Evolutionary conservation across 2,888 invertebrate species (phyloP).

Genomic region (Phoronis australis): DNA sequence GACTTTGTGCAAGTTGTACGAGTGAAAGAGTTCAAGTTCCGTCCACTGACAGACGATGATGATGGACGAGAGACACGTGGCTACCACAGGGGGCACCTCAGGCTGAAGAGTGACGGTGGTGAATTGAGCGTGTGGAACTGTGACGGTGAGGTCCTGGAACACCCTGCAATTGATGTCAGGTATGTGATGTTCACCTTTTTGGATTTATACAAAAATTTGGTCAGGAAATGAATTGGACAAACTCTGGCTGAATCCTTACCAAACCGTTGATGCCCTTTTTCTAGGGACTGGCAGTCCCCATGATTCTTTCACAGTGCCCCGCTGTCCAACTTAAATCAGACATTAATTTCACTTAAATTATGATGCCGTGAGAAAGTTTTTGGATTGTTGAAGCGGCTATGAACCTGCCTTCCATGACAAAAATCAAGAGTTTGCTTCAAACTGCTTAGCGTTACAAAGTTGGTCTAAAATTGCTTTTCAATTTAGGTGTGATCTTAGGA

Average conservation of each 20-base stretch:
- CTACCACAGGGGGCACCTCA: not conserved
- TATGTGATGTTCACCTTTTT: slow-evolving; percentile 15
- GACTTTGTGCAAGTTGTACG: slow-evolving; percentile 71
- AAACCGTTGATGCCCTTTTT: too few species aligned
- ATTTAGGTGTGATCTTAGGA: too few species aligned
- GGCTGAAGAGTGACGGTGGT: not conserved
- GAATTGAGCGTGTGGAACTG: slow-evolving; percentile 70
- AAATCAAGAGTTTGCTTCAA: too few species aligned
- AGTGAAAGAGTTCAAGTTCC: slow-evolving; percentile 67
- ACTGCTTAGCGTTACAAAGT: too few species aligned
- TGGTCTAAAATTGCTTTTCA: too few species aligned
- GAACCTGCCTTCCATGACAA: too few species aligned
- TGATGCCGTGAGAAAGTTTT: too few species aligned
- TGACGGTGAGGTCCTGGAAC: slow-evolving; percentile 70
- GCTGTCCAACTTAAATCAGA: not conserved
- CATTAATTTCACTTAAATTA: too few species aligned
- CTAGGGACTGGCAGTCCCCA: not conserved
- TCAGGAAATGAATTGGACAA: too few species aligned
- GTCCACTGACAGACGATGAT: slow-evolving; percentile 54
- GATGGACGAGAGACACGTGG: slow-evolving; percentile 16
- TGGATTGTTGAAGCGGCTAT: too few species aligned
- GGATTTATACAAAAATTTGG: not conserved
- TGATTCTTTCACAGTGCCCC: not conserved
- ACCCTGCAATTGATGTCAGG: slow-evolving; percentile 62
- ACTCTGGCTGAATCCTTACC: too few species aligned